Evolutionary conservation across 2,888 invertebrate genomes (phyloP).

Genomic region (Nomada goodeniana): DNA sequence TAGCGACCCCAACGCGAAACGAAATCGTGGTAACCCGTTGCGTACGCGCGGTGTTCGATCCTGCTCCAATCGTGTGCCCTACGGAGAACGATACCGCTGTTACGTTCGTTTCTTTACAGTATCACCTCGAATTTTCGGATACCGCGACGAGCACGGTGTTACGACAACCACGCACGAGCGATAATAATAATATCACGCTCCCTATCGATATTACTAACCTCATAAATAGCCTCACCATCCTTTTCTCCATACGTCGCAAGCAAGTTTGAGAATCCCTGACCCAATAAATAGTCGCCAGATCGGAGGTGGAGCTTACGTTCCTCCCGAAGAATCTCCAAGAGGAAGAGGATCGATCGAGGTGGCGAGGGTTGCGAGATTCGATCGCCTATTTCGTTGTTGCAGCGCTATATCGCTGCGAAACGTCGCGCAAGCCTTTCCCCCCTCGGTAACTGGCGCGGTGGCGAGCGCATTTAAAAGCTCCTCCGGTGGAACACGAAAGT

Average conservation of each 20-base stretch:
- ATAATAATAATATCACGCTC: too few species aligned
- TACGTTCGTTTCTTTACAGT: too few species aligned
- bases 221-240: too few species aligned
- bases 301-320: conserved; percentile 49
- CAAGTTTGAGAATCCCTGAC: conserved; percentile 62
- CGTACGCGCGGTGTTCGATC: background rate
- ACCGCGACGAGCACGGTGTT: too few species aligned
- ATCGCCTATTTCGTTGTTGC: conserved; percentile 71
- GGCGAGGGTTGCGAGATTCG: conserved; percentile 49
- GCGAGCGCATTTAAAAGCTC: conserved; percentile 58
- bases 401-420: conserved; percentile 51
- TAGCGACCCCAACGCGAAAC: conserved; percentile 18
- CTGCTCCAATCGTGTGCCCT: background rate
- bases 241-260: background rate
- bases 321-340: conserved; percentile 23
- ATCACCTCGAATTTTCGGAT: too few species aligned
- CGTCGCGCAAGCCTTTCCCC: conserved; percentile 38
- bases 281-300: conserved; percentile 60
- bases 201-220: too few species aligned
- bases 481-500: conserved; percentile 67
- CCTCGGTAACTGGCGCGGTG: conserved; percentile 41
- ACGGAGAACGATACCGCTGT: too few species aligned
- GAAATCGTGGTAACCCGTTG: background rate
- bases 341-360: conserved; percentile 2
- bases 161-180: too few species aligned